Conservation (phyloP, 2,113 vertebrate species). For the Colossoma macropomum region DNA sequence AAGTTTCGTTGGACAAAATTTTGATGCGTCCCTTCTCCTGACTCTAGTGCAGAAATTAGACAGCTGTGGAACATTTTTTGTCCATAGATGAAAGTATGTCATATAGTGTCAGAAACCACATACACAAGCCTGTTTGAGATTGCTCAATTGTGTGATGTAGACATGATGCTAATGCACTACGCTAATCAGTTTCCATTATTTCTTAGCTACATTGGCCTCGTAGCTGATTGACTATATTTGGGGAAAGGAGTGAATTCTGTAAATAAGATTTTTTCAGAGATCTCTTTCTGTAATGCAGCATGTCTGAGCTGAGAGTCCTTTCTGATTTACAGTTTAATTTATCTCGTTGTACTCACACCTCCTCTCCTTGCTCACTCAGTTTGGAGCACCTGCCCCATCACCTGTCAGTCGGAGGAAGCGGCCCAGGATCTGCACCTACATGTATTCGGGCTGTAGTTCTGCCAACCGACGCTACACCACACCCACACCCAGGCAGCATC, state of each 20-base stretch:
- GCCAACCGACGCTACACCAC: conserved; percentile 55
- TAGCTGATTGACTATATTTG: background rate
- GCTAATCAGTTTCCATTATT: too few relatives aligned
- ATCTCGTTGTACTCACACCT: background rate
- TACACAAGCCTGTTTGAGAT: too few relatives aligned
- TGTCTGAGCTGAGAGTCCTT: background rate
- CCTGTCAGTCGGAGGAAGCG: conserved; percentile 70
- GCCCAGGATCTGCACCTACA: conserved; percentile 54
- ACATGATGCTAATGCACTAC: too few relatives aligned
- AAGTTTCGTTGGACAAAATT: too few relatives aligned
- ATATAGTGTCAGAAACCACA: too few relatives aligned
- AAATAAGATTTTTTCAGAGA: too few relatives aligned
- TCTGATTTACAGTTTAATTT: conserved; percentile 49
- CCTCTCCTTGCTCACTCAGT: conserved; percentile 36
- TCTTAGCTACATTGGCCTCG: too few relatives aligned
- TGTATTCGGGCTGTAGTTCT: conserved; percentile 47
- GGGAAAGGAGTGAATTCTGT: background rate
- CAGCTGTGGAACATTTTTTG: too few relatives aligned
- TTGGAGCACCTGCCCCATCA: conserved; percentile 74
- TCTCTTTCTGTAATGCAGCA: background rate
- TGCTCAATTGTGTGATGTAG: too few relatives aligned
- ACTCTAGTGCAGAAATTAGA: too few relatives aligned
- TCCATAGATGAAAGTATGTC: too few relatives aligned
- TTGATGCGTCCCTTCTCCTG: too few relatives aligned
- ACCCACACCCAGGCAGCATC: conserved; percentile 33